Percentiles rank a stretch among this genome's conserved stretches.
Conservation (phyloP, 2,113 vertebrate species). For the Microcebus ravelobensis region DNA sequence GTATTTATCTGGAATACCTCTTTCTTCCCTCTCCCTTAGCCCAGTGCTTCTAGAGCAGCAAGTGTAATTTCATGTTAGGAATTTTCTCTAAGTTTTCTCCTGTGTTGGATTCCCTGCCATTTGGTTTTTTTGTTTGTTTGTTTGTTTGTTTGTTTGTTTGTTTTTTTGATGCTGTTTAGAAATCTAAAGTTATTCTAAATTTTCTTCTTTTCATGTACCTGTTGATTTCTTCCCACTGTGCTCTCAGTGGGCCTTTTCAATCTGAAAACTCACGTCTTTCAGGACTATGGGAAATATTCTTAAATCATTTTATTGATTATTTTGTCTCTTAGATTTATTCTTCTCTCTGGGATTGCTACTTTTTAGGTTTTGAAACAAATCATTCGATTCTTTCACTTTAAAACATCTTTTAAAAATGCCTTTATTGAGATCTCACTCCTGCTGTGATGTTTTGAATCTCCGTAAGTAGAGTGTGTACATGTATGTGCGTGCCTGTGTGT, state of each 20-base stretch:
- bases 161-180: neutral
- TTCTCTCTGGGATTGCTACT: neutral
- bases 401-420: neutral
- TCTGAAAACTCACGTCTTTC: neutral
- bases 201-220: neutral
- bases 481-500: neutral
- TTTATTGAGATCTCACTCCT: neutral
- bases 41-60: neutral
- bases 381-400: neutral
- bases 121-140: no score
- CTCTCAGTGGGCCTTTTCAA: neutral
- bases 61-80: neutral
- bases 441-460: neutral
- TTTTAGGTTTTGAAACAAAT: constrained; percentile 24
- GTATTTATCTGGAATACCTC: neutral
- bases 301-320: constrained; percentile 28
- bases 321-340: constrained; percentile 2
- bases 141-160: no score
- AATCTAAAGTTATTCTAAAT: neutral
- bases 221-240: neutral
- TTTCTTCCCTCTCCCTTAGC: neutral
- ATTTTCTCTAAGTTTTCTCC: neutral
- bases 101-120: neutral
- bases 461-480: neutral
- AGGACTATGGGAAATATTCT: neutral